Conservation (phyloP, 1,140 invertebrate species). For the Brachionus paranguensis region DNA sequence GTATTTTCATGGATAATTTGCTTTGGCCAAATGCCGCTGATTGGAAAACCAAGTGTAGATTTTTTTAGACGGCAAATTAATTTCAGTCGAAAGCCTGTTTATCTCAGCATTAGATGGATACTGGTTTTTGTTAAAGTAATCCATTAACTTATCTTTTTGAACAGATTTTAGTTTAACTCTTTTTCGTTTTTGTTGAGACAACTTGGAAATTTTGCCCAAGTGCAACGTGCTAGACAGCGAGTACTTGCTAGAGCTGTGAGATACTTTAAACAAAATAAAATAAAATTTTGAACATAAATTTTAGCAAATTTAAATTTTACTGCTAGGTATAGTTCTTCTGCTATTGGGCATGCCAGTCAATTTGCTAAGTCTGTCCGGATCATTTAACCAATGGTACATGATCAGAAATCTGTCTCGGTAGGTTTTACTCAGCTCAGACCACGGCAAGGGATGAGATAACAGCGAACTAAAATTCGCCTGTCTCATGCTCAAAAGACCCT, state of each 20-base stretch:
- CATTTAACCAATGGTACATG: constrained; percentile 31
- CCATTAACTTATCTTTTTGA: constrained; percentile 18
- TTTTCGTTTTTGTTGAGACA: constrained; percentile 12
- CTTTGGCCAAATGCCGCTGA: constrained; percentile 20
- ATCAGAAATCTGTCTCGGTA: constrained; percentile 15
- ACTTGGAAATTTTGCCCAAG: not conserved
- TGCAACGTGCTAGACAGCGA: not conserved
- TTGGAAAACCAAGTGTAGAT: constrained; percentile 15
- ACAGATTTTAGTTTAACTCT: not conserved
- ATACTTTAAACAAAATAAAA: not conserved
- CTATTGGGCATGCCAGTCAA: not conserved
- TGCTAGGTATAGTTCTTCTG: not conserved
- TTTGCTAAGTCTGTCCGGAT: constrained; percentile 12
- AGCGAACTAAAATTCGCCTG: constrained; percentile 35
- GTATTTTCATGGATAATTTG: not conserved
- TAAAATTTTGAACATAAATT: not conserved
- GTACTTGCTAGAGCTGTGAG: not conserved
- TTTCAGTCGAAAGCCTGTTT: not conserved
- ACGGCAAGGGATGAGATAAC: constrained; percentile 19
- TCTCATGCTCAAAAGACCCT: constrained; percentile 24
- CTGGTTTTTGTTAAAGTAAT: constrained; percentile 4
- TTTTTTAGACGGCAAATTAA: constrained; percentile 22
- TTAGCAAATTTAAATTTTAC: not conserved
- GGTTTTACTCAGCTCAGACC: constrained; percentile 28
- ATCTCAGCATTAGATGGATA: constrained; percentile 33